Conservation (phyloP, 2,888 invertebrate genomes). For the Andrena dorsata region DNA sequence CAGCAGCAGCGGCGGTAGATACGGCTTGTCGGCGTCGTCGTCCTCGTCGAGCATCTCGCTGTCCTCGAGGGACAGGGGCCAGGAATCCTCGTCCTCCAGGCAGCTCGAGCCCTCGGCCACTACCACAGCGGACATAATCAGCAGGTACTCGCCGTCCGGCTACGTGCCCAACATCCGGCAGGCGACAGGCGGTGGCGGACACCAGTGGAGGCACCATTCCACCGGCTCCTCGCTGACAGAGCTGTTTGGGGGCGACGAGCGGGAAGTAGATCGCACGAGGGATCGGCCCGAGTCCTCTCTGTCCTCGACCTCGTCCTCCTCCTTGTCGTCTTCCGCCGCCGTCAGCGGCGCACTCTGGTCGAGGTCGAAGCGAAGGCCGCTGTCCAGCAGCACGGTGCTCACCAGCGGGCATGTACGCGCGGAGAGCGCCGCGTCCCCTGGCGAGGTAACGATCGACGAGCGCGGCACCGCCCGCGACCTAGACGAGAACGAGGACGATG, state of each 20-base stretch:
- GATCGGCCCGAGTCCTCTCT: constrained; percentile 72
- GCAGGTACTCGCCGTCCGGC: constrained; percentile 91
- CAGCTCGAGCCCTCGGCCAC: constrained; percentile 56
- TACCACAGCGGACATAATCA: constrained; percentile 88
- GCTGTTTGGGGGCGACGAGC: constrained; percentile 75
- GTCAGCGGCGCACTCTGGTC: constrained; percentile 68
- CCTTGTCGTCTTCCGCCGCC: constrained; percentile 65
- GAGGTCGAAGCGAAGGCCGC: constrained; percentile 71
- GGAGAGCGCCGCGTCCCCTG: constrained; percentile 70
- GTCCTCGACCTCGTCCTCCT: constrained; percentile 62
- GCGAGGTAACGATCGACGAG: constrained; percentile 78
- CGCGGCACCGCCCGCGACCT: constrained; percentile 51
- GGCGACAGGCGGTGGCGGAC: constrained; percentile 52
- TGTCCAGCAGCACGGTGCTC: constrained; percentile 74
- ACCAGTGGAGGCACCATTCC: constrained; percentile 66
- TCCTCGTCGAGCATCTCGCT: constrained; percentile 67
- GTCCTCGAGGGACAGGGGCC: constrained; percentile 70
- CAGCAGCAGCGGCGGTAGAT: constrained; percentile 57
- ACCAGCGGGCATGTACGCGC: constrained; percentile 73
- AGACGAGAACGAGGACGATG: constrained; percentile 82
- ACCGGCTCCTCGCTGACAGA: constrained; percentile 69
- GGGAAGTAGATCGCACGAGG: constrained; percentile 62
- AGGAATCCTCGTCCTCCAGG: constrained; percentile 37
- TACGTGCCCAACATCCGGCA: constrained; percentile 88
- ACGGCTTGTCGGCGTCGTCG: constrained; percentile 66